Evolutionary conservation across 2,888 invertebrate species (phyloP).

Genomic region (Macroteleia sp.): DNA sequence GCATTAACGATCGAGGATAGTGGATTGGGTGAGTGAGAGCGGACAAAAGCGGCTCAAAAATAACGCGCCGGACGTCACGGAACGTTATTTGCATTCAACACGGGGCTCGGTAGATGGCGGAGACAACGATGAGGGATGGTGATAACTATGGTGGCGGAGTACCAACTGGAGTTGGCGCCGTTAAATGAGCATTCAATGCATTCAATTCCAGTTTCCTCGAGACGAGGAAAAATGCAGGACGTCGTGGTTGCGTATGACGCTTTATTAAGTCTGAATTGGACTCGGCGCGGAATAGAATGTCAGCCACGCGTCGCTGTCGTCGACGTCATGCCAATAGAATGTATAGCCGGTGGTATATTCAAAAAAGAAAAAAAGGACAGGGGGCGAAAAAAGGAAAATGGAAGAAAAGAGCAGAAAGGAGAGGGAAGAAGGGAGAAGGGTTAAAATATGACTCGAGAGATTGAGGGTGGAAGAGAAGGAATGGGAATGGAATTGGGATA

Average conservation of each 20-base stretch:
- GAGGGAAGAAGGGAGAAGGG: too few relatives aligned
- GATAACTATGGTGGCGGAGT: constrained; percentile 54
- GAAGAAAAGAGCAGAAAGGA: too few relatives aligned
- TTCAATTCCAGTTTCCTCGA: constrained; percentile 70
- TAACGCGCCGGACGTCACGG: constrained; percentile 24
- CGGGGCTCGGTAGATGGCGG: constrained; percentile 38
- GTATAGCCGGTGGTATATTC: constrained; percentile 38
- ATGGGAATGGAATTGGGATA: too few relatives aligned
- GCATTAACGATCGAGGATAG: constrained; percentile 19
- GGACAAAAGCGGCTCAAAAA: constrained; percentile 44
- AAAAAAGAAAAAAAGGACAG: too few relatives aligned
- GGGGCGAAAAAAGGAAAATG: too few relatives aligned
- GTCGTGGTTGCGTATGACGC: constrained; percentile 77
- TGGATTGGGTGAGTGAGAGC: too few relatives aligned
- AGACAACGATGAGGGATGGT: constrained; percentile 59
- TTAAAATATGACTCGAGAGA: too few relatives aligned
- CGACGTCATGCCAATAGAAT: constrained; percentile 57
- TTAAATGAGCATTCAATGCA: constrained; percentile 80
- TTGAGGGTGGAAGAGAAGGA: too few relatives aligned
- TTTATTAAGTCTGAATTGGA: constrained; percentile 82
- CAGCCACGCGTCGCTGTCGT: constrained; percentile 65
- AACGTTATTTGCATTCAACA: constrained; percentile 53
- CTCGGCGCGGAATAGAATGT: constrained; percentile 75
- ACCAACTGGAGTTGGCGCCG: constrained; percentile 61
- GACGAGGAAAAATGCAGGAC: constrained; percentile 70